These are phyloP conservation scores for Holocentrus rufus DNA, from an alignment of 2,797 vertebrate genomes.

Conservation along the genomic window DNA sequence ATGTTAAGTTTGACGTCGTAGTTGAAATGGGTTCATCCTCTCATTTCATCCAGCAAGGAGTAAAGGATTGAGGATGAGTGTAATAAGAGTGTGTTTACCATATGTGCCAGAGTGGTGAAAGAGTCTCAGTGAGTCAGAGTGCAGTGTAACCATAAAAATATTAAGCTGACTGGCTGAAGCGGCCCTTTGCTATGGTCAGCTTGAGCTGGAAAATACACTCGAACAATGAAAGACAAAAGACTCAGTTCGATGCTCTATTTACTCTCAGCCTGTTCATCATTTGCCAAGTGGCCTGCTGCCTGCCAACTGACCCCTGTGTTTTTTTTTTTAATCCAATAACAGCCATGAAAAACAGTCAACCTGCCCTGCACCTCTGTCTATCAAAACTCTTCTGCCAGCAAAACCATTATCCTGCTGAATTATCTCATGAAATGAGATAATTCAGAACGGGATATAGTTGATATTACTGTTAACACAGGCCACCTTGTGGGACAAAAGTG, in stretches of 20 bases:
- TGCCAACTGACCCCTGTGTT: constrained; percentile 45
- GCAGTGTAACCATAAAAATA: not conserved
- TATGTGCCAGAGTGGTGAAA: not conserved
- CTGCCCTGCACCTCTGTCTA: constrained; percentile 3
- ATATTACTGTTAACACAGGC: constrained; percentile 16
- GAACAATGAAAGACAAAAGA: constrained; percentile 53
- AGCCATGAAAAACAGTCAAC: constrained; percentile 27
- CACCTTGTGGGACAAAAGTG: constrained; percentile 24
- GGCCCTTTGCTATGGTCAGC: constrained; percentile 11
- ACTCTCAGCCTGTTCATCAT: constrained; percentile 10
- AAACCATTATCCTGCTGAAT: constrained; percentile 14
- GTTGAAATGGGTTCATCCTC: not conserved
- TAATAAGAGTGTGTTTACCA: not conserved
- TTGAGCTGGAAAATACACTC: constrained; percentile 18
- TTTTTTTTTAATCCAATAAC: constrained; percentile 37
- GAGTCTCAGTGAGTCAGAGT: not conserved
- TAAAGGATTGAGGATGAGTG: not conserved
- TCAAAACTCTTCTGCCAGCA: not conserved
- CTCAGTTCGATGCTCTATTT: constrained; percentile 52
- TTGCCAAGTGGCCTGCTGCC: constrained; percentile 40
- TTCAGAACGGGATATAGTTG: constrained; percentile 45
- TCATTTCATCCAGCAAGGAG: not conserved
- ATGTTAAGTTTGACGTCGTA: not conserved
- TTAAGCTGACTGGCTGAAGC: constrained; percentile 2
- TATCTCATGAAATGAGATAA: constrained; percentile 1